Conservation (phyloP, 2,888 invertebrate species). For the Tenthredo livida region DNA sequence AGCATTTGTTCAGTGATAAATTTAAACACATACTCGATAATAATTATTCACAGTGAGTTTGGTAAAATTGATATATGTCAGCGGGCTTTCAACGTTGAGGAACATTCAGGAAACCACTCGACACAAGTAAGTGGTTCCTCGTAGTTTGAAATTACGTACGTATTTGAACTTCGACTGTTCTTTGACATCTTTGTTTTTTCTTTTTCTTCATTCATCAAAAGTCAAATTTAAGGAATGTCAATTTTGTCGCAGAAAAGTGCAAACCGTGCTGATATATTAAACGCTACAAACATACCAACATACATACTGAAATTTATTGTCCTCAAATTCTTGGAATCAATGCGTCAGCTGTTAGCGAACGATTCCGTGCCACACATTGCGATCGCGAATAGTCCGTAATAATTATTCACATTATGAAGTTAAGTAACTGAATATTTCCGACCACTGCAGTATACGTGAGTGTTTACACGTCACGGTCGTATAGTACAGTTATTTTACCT, state of each 20-base stretch:
- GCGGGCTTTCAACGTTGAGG: not conserved
- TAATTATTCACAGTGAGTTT: not conserved
- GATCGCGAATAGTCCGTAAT: not conserved
- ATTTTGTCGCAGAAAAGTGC: not conserved
- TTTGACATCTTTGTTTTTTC: not conserved
- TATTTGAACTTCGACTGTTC: not conserved
- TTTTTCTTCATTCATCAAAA: not conserved
- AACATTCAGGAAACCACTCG: not conserved
- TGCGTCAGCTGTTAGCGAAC: not conserved
- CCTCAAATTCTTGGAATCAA: not conserved
- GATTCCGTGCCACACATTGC: not conserved
- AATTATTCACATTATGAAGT: not conserved
- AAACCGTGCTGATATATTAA: not conserved
- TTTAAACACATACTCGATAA: not conserved
- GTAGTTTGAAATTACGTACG: not conserved
- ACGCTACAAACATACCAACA: not conserved
- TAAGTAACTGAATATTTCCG: not conserved
- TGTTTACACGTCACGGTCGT: not conserved
- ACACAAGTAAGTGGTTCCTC: constrained; percentile 22
- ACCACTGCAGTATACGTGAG: not conserved
- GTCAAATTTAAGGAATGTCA: not conserved
- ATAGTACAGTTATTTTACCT: no score
- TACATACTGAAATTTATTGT: not conserved
- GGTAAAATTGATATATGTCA: constrained; percentile 11
- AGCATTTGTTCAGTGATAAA: not conserved